phyloP scores from a whole-genome alignment of 2,888 invertebrate genomes.

The Disparrhopalites patrizii region DNA sequence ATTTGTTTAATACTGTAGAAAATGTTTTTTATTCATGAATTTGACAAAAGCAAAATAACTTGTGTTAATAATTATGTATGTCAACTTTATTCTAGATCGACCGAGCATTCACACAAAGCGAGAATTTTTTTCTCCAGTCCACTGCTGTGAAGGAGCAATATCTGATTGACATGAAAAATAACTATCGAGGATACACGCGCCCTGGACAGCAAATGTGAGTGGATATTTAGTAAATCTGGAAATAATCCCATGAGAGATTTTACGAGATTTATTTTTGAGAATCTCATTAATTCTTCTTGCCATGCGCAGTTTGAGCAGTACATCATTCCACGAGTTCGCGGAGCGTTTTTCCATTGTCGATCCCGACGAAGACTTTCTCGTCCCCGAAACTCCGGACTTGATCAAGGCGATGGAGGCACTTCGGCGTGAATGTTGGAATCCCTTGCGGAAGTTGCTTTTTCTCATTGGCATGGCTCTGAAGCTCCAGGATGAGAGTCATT shows the following conservation, averaged over 20 bases:
- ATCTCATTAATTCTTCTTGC: neutral
- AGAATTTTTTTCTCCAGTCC: neutral
- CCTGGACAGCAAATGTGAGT: neutral
- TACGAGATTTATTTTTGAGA: too few relatives aligned
- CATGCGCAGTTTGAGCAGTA: neutral
- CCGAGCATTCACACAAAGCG: neutral
- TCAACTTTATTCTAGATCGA: neutral
- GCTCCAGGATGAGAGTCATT: neutral
- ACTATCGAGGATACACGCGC: neutral
- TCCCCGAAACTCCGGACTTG: neutral
- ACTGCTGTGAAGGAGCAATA: neutral
- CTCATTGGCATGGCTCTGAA: neutral
- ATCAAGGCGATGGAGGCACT: neutral
- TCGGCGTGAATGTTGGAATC: neutral
- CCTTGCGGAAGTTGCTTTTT: neutral
- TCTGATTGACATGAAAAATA: neutral
- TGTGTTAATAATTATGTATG: neutral
- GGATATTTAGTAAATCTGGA: neutral
- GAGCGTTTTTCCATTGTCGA: constrained; percentile 1
- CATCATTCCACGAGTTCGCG: neutral
- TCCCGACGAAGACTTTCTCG: neutral
- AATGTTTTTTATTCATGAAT: neutral
- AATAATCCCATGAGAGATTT: too few relatives aligned
- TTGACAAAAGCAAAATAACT: neutral
- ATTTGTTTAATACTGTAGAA: neutral